These are phyloP conservation scores for Tetrao urogallus DNA, from an alignment of 2,113 vertebrate species.

Conservation along the genomic window DNA sequence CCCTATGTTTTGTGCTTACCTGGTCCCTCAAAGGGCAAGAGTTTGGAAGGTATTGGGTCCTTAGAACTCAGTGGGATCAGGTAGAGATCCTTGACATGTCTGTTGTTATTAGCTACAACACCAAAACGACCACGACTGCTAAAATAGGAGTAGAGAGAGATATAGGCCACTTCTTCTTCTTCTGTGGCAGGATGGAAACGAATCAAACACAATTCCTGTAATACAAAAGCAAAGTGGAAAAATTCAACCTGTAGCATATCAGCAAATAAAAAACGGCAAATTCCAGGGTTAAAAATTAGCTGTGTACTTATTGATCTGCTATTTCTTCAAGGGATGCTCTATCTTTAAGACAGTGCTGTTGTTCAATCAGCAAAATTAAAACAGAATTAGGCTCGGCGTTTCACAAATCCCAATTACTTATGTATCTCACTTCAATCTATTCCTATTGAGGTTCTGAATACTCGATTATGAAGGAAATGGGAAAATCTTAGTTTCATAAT, in stretches of 20 bases:
- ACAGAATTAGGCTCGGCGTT: background rate
- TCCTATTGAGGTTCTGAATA: background rate
- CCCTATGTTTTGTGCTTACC: constrained; percentile 84
- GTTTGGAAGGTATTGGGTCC: constrained; percentile 90
- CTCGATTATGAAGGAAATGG: background rate
- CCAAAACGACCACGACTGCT: constrained; percentile 96
- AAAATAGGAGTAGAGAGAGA: constrained; percentile 98
- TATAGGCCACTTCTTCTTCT: constrained; percentile 96
- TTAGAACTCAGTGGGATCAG: constrained; percentile 93
- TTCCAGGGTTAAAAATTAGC: background rate
- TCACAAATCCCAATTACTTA: background rate
- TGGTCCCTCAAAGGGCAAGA: constrained; percentile 96
- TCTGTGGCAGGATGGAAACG: constrained; percentile 96
- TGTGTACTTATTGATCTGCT: background rate
- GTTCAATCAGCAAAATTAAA: background rate
- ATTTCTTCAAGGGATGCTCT: background rate
- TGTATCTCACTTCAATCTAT: background rate
- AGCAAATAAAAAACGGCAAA: constrained; percentile 8
- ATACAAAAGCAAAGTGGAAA: constrained; percentile 58
- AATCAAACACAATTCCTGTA: constrained; percentile 93
- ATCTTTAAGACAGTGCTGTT: background rate
- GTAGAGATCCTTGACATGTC: constrained; percentile 95
- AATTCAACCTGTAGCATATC: constrained; percentile 2
- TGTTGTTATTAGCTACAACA: constrained; percentile 93
- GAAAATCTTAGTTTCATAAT: background rate